Percentiles rank a stretch among this genome's conserved stretches.
Evolutionary conservation across 2,888 invertebrate species (phyloP).

Genomic region (Yponomeuta cagnagella): DNA sequence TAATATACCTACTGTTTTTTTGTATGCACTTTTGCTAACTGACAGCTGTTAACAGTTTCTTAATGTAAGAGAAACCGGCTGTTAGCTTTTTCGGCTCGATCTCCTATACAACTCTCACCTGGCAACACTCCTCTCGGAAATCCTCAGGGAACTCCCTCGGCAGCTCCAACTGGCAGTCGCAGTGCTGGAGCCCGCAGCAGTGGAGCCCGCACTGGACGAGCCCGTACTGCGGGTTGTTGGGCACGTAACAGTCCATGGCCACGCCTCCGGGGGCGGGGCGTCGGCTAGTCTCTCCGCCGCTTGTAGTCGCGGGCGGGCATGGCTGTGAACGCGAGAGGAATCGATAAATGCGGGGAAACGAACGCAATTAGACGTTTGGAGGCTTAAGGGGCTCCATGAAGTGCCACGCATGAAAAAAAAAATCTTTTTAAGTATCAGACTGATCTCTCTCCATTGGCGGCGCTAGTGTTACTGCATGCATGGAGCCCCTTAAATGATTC

Average conservation of each 20-base stretch:
- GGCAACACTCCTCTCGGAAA: constrained; percentile 43
- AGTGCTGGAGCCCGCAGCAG: constrained; percentile 48
- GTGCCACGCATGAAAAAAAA: too few relatives aligned
- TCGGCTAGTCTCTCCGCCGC: constrained; percentile 35
- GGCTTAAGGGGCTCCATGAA: too few relatives aligned
- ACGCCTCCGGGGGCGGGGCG: constrained; percentile 55
- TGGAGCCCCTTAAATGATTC: too few relatives aligned
- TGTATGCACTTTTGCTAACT: too few relatives aligned
- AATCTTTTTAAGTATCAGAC: too few relatives aligned
- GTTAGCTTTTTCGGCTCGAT: too few relatives aligned
- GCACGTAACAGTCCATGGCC: constrained; percentile 78
- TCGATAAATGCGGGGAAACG: background rate
- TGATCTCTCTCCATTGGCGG: too few relatives aligned
- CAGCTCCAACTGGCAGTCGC: constrained; percentile 49
- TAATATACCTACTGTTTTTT: too few relatives aligned
- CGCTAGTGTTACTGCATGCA: too few relatives aligned
- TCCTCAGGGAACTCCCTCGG: constrained; percentile 46
- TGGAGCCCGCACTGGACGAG: constrained; percentile 61
- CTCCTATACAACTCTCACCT: constrained; percentile 32
- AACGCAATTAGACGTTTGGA: too few relatives aligned
- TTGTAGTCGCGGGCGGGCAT: constrained; percentile 53
- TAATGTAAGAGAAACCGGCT: too few relatives aligned
- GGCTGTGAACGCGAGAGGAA: constrained; percentile 32
- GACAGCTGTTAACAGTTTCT: too few relatives aligned
- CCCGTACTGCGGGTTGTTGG: constrained; percentile 81